phyloP scores from a whole-genome alignment of 2,113 vertebrate genomes.

The Elephas maximus region DNA sequence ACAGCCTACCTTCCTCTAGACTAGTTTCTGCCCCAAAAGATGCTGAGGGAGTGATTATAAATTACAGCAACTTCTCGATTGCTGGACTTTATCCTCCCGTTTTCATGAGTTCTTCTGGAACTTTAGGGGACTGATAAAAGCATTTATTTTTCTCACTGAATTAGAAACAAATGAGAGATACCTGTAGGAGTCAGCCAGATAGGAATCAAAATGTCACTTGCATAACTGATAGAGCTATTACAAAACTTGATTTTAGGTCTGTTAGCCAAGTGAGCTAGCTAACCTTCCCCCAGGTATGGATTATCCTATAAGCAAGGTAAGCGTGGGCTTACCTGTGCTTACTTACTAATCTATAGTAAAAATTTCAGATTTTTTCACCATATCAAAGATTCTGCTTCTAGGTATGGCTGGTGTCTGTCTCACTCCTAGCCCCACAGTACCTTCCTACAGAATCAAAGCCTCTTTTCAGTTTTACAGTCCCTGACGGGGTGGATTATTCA shows the following conservation, averaged over 20 bases:
- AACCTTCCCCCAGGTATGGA: background rate
- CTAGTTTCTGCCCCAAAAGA: background rate
- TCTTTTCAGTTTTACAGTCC: no score
- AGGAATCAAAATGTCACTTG: slow-evolving; percentile 43
- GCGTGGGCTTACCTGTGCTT: no score
- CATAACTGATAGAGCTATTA: background rate
- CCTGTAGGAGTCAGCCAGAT: slow-evolving; percentile 30
- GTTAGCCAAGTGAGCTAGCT: background rate
- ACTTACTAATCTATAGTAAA: no score
- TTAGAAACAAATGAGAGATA: background rate
- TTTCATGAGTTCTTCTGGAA: background rate
- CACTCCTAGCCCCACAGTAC: no score
- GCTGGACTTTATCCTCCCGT: background rate
- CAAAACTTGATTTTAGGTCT: background rate
- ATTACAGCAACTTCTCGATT: slow-evolving; percentile 27
- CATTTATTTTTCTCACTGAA: background rate
- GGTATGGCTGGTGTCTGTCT: no score
- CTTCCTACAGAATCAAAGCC: no score
- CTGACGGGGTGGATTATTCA: no score
- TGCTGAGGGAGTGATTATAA: background rate
- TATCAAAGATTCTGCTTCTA: no score
- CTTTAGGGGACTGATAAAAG: background rate
- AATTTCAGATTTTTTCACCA: no score
- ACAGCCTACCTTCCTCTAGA: background rate
- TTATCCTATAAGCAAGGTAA: no score